These are phyloP conservation scores for Paedocypris sp. DNA, from an alignment of 2,113 vertebrate genomes.

Conservation along the genomic window DNA sequence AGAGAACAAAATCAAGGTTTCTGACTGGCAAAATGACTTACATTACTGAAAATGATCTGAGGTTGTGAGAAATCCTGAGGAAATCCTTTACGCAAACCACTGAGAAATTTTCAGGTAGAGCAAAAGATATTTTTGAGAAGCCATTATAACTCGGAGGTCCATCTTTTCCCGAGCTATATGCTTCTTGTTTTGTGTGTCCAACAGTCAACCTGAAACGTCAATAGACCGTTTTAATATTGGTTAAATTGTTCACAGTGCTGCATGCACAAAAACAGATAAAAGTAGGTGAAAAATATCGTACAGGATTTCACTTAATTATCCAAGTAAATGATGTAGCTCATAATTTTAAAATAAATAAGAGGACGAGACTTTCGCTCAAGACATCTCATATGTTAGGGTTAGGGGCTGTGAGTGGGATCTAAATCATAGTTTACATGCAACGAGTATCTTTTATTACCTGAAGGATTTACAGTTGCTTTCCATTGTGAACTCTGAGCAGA, in stretches of 20 bases:
- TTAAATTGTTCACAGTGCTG: no score
- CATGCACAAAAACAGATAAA: no score
- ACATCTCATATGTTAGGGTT: no score
- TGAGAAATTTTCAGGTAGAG: background rate
- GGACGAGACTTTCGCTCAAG: no score
- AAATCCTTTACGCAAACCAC: background rate
- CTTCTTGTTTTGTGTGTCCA: background rate
- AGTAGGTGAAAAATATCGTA: no score
- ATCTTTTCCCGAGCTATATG: background rate
- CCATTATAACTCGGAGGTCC: background rate
- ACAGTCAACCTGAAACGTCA: background rate
- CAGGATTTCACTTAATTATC: background rate
- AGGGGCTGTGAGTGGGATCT: no score
- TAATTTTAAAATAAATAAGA: background rate
- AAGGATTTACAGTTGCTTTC: background rate
- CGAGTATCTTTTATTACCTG: background rate
- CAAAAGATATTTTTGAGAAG: constrained; percentile 5
- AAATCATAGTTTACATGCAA: no score
- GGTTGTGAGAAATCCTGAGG: background rate
- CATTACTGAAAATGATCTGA: background rate
- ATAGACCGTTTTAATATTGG: no score
- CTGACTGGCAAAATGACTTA: background rate
- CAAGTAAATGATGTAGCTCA: background rate
- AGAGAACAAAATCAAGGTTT: background rate
- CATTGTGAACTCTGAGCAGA: constrained; percentile 1